A percentile compares a stretch with the other conserved stretches of the same genome.
These are phyloP conservation scores for Drosophila simulans DNA, from an alignment of 1,140 invertebrate species.

Conservation along the genomic window DNA sequence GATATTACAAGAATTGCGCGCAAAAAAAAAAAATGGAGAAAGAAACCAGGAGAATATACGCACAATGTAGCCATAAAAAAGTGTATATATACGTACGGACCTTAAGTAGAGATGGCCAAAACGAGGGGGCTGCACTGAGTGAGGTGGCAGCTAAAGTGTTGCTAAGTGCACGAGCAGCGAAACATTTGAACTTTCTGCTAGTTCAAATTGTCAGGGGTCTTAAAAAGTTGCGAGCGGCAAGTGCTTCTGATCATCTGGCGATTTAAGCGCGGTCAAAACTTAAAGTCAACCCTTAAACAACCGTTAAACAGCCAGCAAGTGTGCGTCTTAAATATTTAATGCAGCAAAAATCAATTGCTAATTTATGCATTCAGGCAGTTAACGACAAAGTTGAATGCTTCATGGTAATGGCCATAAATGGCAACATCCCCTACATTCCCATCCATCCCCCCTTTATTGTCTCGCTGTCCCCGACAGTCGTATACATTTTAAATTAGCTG, in stretches of 20 bases:
- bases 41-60: constrained; percentile 31
- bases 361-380: constrained; percentile 59
- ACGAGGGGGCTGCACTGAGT: constrained; percentile 8
- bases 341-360: constrained; percentile 60
- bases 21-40: constrained; percentile 21
- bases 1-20: constrained; percentile 66
- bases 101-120: constrained; percentile 59
- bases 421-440: background rate
- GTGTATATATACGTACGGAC: constrained; percentile 32
- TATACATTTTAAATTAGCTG: constrained; percentile 71
- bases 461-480: constrained; percentile 23
- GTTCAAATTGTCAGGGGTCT: constrained; percentile 57
- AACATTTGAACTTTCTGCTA: constrained; percentile 67
- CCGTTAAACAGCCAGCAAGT: background rate
- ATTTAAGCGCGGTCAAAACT: constrained; percentile 32
- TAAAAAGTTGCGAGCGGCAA: constrained; percentile 46
- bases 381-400: constrained; percentile 32
- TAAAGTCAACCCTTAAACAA: constrained; percentile 21
- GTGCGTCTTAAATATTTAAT: constrained; percentile 59
- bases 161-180: constrained; percentile 53
- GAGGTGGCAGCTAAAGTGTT: constrained; percentile 46
- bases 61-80: constrained; percentile 73
- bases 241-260: constrained; percentile 26
- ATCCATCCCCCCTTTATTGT: background rate
- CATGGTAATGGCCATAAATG: constrained; percentile 67